These are phyloP conservation scores for Peromyscus polionotus DNA, from an alignment of 2,113 vertebrate genomes.

Conservation along the genomic window DNA sequence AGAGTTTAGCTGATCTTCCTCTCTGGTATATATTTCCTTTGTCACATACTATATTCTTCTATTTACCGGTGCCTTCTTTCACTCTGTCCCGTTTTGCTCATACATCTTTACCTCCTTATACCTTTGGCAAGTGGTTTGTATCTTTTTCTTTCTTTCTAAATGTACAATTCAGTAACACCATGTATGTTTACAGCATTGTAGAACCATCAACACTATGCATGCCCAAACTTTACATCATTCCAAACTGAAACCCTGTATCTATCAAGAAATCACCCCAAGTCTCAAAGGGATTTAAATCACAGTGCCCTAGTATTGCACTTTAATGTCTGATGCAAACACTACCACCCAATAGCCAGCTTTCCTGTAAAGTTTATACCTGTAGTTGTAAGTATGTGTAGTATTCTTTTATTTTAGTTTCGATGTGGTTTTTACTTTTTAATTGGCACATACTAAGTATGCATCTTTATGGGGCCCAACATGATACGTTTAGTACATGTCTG, in stretches of 20 bases:
- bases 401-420: not conserved
- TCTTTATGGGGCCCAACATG: not conserved
- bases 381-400: not conserved
- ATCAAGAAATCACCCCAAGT: not conserved
- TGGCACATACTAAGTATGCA: not conserved
- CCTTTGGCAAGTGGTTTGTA: not conserved
- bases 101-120: not conserved
- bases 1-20: not conserved
- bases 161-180: not conserved
- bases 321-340: too few species aligned
- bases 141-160: not conserved
- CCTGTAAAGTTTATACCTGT: not conserved
- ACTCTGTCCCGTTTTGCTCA: not conserved
- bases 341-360: not conserved
- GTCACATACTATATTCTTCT: not conserved
- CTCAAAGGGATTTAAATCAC: not conserved
- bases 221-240: not conserved
- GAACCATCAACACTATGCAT: not conserved
- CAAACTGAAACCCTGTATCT: not conserved
- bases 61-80: not conserved
- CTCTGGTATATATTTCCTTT: not conserved
- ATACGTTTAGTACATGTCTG: not conserved
- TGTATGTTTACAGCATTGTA: not conserved
- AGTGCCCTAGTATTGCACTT: not conserved
- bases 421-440: not conserved